Base-by-base conservation (phyloP, 2,113 vertebrate genomes). In the Proterorhinus semilunaris region DNA sequence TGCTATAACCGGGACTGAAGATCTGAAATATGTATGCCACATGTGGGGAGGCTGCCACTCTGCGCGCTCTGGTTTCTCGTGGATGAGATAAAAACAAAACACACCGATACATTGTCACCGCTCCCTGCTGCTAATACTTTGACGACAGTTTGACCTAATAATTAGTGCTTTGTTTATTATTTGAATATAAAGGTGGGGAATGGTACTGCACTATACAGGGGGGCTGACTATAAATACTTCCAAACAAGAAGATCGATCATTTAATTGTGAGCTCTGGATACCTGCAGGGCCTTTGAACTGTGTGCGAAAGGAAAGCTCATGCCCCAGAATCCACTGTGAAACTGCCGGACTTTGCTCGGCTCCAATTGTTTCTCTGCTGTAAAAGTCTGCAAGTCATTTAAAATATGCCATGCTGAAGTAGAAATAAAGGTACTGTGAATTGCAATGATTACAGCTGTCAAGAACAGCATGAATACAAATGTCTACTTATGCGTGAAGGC, bases 1-100 rank as follows among this genome's bases (percentile, higher is more conserved):
- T 62, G 74, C 71, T 74, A 61, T 69, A 74, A 72, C n/a, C 68
- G 81, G 46, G 51, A 78, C 16, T 59, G 72, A 81, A 65, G 71
- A 36, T 84, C 76, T 89, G 85, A 90, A 89, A 88, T 81, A 87
- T 84, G 83, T 7, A 88, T 85, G 76, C 68, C 57, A 44, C 61
- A 21, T 55, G 76, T 48, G 70, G 72, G 17, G 66, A 64, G 54
- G 68, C 70, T 74, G 74, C 62, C 48, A 8, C 67, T 36, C 71
- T 0, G 65, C 45, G 44, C 5, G 63, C 61, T 65, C 58, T 54
- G 48, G 62, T 55, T 66, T 68, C 64, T 50, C 36, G 66, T 59
- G 66, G 52, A 81, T 49, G 82, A 72, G 50, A 64, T 81, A n/a
- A 59, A 58, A 73, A 71, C 50, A 69, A 58, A 49, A 59, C 49